Evolutionary conservation across 2,797 vertebrate species (phyloP), one percentile per base, ranked within the genome.

Genomic region (Amphiprion clarkii): DNA sequence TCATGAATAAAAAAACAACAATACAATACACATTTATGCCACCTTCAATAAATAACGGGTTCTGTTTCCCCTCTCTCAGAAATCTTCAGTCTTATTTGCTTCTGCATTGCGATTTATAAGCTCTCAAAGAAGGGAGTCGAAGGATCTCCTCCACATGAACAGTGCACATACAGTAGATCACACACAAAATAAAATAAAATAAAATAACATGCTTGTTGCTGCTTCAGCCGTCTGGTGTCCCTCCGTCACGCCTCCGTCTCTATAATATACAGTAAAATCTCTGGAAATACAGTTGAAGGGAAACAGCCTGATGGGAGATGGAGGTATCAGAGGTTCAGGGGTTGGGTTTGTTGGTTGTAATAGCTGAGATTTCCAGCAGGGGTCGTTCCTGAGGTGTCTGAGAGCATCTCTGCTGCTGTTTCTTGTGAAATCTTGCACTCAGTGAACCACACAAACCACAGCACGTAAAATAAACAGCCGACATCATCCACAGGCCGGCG

Each of bases 1-100:
- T 91, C 49, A 88, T 92, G 46, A 88, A 93, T 92, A 93, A 92
- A 89, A 91, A 94, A 93, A 91, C 76, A 90, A 91, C 84, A 85
- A 66, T 88, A 93, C 89, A 90, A 88, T 89, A 88, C 88, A 92
- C 86, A 87, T 55, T 81, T 88, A 85, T 87, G 87, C 63, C 84
- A 91, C 81, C 62, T 90, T 92, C 79, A 89, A 93, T 93, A 94
- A 94, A 94, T 94, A 94, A 88, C 86, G 78, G 62, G 68, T 81
- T 76, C n/a, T 49, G 21, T 36, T 48, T 54, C 51, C 71, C 69
- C 61, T 64, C 60, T 62, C 48, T 66, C 69, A 71, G 54, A 89
- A 83, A 83, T 80, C 44, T 66, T 78, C 67, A 36, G 39, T 76
- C 51, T 51, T 84, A 74, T 78, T 87, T 76, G 11, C 82, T 81